phyloP scores from a whole-genome alignment of 1,140 invertebrate genomes.

The Sinonovacula constricta region DNA sequence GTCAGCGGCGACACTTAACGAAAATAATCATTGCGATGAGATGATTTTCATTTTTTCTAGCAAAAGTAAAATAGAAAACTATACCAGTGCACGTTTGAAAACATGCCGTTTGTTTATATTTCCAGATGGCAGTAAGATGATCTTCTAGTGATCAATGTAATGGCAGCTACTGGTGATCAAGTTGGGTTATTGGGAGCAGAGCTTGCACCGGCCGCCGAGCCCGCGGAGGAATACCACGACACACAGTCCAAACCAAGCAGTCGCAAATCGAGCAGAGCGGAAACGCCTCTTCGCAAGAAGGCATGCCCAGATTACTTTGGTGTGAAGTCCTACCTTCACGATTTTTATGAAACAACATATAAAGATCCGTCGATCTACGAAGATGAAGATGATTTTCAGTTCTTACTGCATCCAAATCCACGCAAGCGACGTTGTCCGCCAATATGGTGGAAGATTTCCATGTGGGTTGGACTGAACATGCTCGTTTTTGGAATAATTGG shows the following conservation, averaged over 20 bases:
- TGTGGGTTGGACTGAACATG: constrained; percentile 79
- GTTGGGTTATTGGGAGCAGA: constrained; percentile 19
- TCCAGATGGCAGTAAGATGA: too few species aligned
- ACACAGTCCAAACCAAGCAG: constrained; percentile 33
- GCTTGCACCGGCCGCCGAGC: not conserved
- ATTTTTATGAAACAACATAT: constrained; percentile 79
- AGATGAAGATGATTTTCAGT: constrained; percentile 78
- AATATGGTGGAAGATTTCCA: constrained; percentile 79
- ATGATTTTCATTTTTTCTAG: too few species aligned
- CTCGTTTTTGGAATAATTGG: constrained; percentile 79
- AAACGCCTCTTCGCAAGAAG: constrained; percentile 49
- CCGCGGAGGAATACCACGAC: constrained; percentile 60
- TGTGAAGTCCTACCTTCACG: constrained; percentile 80
- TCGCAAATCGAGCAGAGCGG: constrained; percentile 33
- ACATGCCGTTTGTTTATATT: too few species aligned
- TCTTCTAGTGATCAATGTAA: too few species aligned
- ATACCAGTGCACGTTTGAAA: too few species aligned
- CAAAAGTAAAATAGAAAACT: too few species aligned
- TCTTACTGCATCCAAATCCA: constrained; percentile 75
- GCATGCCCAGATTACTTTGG: constrained; percentile 78
- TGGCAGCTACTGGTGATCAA: constrained; percentile 43
- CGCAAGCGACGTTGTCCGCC: constrained; percentile 72
- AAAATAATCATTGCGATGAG: too few species aligned
- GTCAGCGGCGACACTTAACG: too few species aligned
- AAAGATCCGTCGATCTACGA: constrained; percentile 71